Base-by-base conservation (phyloP, 2,113 vertebrate genomes). In the Gracilinanus agilis region DNA sequence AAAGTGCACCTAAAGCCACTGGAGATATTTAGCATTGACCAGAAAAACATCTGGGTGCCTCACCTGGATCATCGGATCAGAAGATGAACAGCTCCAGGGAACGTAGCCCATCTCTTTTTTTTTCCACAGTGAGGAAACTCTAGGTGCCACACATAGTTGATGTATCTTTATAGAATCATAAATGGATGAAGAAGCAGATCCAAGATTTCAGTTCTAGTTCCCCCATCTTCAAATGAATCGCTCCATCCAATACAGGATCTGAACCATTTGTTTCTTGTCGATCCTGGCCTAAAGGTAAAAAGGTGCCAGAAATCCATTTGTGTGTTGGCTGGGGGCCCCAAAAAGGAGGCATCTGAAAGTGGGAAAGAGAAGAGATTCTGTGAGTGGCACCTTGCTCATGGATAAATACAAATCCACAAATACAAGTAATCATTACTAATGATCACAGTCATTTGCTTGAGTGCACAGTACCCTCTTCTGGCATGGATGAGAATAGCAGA, bases 261-360 rank as follows among this genome's bases (percentile, higher is more conserved):
- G 19, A 83, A 83, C 16, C n/a, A 2, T 40, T 75, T 83, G 67
- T 40, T 34, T 40, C 67, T 40, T 83, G 67, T 40, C 3, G 40
- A 6, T 34, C 1, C 19, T 8, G 6, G 19, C 7, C 34, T 6
- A 40, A 9, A 83, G 6, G 19, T 2, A 0, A 7, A 83, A 0
- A 40, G 67, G 67, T 2, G 67, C n/a, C 61, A 21, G 13, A 83
- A 83, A 11, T 40, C 19, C 2, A 0, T 40, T n/a, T 83, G n/a
- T 83, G 0, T 40, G n/a, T n/a, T n/a, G 67, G 67, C 21, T 83
- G 67, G 16, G 10, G 67, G 6, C 13, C 29, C 12, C 13, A 4
- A 12, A 21, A 16, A 75, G 67, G n/a, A n/a, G 13, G n/a, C 6
- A n/a, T 10, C 34, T 19, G 29, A n/a, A 19, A 75, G 34, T n/a